A percentile compares a stretch with the other conserved stretches of the same genome.
These are phyloP conservation scores for Ceuthmochares aereus DNA, from an alignment of 2,113 vertebrate species.

Conservation along the genomic window DNA sequence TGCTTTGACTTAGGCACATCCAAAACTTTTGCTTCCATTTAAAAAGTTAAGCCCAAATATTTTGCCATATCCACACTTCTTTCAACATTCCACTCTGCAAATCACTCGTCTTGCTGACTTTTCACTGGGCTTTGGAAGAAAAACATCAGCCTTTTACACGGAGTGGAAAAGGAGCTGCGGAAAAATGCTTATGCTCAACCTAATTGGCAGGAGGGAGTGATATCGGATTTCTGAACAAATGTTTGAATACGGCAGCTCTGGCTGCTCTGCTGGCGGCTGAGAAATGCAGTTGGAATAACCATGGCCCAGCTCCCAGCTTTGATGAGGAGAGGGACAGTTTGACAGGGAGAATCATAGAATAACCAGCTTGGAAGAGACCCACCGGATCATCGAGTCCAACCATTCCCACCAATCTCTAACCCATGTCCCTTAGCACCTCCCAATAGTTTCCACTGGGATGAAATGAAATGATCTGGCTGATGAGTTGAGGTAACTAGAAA, in stretches of 20 bases:
- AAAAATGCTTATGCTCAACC: background rate
- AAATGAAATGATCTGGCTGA: too few species aligned
- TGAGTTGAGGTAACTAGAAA: too few species aligned
- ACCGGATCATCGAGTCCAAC: too few species aligned
- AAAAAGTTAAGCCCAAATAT: background rate
- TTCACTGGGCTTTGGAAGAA: background rate
- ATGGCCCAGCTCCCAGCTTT: background rate
- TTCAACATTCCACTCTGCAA: background rate
- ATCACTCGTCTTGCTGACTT: background rate
- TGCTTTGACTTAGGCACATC: background rate
- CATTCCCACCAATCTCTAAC: too few species aligned
- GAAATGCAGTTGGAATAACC: background rate
- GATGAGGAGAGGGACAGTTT: background rate
- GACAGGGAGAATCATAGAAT: too few species aligned
- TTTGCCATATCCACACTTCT: background rate
- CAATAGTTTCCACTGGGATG: too few species aligned
- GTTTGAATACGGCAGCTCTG: background rate
- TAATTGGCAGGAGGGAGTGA: constrained; percentile 6
- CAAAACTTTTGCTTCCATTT: background rate
- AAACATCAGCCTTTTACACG: background rate
- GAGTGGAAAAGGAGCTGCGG: background rate
- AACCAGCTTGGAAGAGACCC: too few species aligned
- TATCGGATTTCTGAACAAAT: constrained; percentile 4
- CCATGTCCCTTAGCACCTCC: too few species aligned
- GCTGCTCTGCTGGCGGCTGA: background rate